A percentile compares a stretch with the other conserved stretches of the same genome.
Conservation (phyloP, 2,888 invertebrate genomes). For the Ophion costatus region DNA sequence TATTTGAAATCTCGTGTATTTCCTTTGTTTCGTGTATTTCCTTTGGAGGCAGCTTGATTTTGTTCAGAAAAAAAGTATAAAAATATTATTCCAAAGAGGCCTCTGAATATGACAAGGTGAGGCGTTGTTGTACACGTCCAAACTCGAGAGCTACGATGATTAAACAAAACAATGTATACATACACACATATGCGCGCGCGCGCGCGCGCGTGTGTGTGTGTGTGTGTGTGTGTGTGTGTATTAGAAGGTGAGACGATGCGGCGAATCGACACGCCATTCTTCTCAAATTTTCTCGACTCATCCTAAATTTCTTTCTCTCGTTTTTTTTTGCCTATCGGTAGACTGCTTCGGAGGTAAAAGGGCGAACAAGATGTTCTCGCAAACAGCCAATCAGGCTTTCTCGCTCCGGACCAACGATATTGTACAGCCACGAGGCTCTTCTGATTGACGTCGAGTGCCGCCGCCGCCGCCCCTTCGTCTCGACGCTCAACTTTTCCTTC, state of each 20-base stretch:
- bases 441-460: slow-evolving; percentile 63
- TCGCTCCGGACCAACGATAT: slow-evolving; percentile 12
- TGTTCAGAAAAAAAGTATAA: not conserved
- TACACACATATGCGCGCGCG: slow-evolving; percentile 17
- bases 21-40: not conserved
- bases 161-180: slow-evolving; percentile 58
- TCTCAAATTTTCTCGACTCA: slow-evolving; percentile 60
- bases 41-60: slow-evolving; percentile 1
- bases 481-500: slow-evolving; percentile 32
- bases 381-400: slow-evolving; percentile 32
- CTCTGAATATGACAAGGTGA: slow-evolving; percentile 37
- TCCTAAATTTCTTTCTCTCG: slow-evolving; percentile 34
- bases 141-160: slow-evolving; percentile 60
- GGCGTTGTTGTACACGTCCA: slow-evolving; percentile 37
- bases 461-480: slow-evolving; percentile 4
- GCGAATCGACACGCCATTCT: slow-evolving; percentile 59
- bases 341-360: slow-evolving; percentile 8
- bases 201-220: slow-evolving; percentile 34
- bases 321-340: slow-evolving; percentile 1
- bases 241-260: slow-evolving; percentile 19
- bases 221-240: slow-evolving; percentile 34
- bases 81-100: slow-evolving; percentile 41
- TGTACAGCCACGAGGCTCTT: slow-evolving; percentile 10
- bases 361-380: not conserved
- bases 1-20: not conserved